Evolutionary conservation across 2,113 vertebrate species (phyloP).

Genomic region (Grus americana): DNA sequence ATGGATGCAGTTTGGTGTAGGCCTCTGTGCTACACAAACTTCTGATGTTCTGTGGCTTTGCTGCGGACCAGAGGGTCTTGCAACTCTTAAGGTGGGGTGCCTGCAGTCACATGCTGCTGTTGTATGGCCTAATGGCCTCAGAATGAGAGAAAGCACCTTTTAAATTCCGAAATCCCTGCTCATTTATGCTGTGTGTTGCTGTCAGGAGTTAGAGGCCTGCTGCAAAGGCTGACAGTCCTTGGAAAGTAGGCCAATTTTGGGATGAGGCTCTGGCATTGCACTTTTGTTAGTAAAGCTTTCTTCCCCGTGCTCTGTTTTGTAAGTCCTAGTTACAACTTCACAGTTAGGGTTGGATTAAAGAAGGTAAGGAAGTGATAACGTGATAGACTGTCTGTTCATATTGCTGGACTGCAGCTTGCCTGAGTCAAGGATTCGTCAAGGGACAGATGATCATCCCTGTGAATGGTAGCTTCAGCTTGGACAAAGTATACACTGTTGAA

Average conservation of each 20-base stretch:
- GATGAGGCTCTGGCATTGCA: not conserved
- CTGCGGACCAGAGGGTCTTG: rapidly evolving
- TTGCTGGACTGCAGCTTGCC: not conserved
- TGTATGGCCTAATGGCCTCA: not conserved
- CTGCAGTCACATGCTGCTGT: not conserved
- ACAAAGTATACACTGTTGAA: too few relatives aligned
- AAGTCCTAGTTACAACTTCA: not conserved
- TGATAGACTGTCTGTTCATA: not conserved
- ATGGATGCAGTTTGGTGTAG: not conserved
- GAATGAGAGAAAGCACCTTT: not conserved
- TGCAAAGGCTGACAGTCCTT: not conserved
- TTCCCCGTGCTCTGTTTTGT: not conserved
- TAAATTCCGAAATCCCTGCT: not conserved
- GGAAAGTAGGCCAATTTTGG: not conserved
- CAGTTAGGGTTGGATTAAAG: not conserved
- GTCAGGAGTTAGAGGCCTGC: not conserved
- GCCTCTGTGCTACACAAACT: too few relatives aligned
- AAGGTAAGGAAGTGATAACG: not conserved
- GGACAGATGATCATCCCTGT: not conserved
- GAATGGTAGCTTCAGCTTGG: too few relatives aligned
- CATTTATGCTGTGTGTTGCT: rapidly evolving
- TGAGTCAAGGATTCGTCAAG: not conserved
- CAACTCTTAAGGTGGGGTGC: not conserved
- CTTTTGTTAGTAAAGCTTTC: not conserved
- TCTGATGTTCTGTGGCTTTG: rapidly evolving